Base-by-base conservation (phyloP, 2,113 vertebrate species). In the Trematomus loennbergii region DNA sequence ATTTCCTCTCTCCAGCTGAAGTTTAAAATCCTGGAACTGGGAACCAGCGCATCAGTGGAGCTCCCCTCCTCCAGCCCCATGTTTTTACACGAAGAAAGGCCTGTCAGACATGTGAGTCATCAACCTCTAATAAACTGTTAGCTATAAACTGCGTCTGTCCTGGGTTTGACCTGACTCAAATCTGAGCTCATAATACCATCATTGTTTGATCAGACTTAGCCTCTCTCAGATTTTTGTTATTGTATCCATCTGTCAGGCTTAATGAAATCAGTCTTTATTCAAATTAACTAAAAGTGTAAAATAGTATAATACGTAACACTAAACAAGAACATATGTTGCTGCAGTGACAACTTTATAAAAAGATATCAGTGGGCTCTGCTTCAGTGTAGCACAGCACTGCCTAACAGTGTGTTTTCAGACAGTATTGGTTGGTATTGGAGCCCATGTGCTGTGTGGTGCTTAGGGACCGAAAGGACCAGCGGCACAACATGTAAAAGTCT, bases 401-500 rank as follows among this genome's bases (percentile, higher is more conserved):
- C 4, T 1, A 81, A 50, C 60, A 12, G 45, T 20, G 58, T 13
- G 53, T 54, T 60, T 25, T 64, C 43, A 73, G 40, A 65, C 63
- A 40, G 52, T 74, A 16, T 67, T 83, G 54, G 79, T 54, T 62
- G 67, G 69, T 67, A 48, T 77, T 79, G 52, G 43, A 88, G 69
- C 71, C 75, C 67, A 88, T 12, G 25, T 75, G 72, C 74, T 83
- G 65, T 48, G 69, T 94, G 94, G 94, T 91, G 93, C 94, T 92
- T 66, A 95, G 92, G 95, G 93, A 95, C 94, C 94, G 87, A 94
- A 93, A 94, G 94, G 94, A 94, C 93, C 95, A 90, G 75, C 82
- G 64, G 94, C 88, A 82, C 70, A 66, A 45, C 81, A 52, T 88
- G 83, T 83, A 20, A 3, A 45, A 33, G 40, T 65, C 43, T 36